Evolutionary conservation across 2,113 vertebrate species (phyloP).

Genomic region (Ursus arctos): DNA sequence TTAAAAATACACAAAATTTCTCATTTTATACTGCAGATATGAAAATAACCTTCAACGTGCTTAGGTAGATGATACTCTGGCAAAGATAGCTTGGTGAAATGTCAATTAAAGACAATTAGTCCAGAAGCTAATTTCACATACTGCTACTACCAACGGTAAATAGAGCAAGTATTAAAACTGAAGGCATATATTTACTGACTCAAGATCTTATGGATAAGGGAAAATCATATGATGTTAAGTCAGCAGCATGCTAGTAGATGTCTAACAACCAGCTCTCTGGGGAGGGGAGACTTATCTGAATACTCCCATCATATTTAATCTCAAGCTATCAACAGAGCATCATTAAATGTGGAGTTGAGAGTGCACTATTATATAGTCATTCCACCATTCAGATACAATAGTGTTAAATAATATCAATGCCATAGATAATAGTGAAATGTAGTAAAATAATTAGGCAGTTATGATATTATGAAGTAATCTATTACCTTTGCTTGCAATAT

Average conservation of each 20-base stretch:
- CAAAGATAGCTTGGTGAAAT: not conserved
- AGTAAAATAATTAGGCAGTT: not conserved
- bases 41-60: not conserved
- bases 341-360: not conserved
- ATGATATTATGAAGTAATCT: not conserved
- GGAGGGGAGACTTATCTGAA: not conserved
- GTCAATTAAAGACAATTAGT: not conserved
- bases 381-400: not conserved
- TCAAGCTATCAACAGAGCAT: not conserved
- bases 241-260: not conserved
- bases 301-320: not conserved
- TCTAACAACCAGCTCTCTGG: not conserved
- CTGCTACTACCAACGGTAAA: not conserved
- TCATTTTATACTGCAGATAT: not conserved
- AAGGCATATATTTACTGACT: not conserved
- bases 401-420: not conserved
- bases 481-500: not conserved
- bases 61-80: not conserved
- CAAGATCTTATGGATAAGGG: not conserved
- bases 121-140: not conserved
- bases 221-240: not conserved
- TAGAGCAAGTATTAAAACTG: conserved; percentile 5
- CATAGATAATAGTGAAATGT: not conserved
- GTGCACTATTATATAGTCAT: not conserved
- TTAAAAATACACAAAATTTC: not conserved